A percentile compares a stretch with the other conserved stretches of the same genome.
Evolutionary conservation across 2,888 invertebrate species (phyloP).

Genomic region (Stenurella melanura): DNA sequence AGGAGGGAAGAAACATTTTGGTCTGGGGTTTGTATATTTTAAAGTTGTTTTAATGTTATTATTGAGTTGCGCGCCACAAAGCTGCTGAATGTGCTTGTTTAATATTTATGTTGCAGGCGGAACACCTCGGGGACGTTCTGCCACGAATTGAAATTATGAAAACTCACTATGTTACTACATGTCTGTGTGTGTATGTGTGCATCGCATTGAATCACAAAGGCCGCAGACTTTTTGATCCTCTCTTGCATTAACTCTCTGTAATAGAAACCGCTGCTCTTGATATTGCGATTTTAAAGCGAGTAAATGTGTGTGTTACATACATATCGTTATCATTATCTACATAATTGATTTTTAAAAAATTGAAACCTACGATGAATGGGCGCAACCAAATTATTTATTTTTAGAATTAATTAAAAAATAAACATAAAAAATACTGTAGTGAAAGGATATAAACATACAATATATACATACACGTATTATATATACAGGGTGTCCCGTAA

Average conservation of each 20-base stretch:
- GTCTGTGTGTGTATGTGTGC: conserved; percentile 9
- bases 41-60: conserved; percentile 41
- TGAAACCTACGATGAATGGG: too few relatives aligned
- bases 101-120: conserved; percentile 62
- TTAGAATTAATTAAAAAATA: too few relatives aligned
- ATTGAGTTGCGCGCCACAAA: conserved; percentile 39
- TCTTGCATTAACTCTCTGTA: conserved; percentile 17
- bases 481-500: too few relatives aligned
- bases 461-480: too few relatives aligned
- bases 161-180: conserved; percentile 42
- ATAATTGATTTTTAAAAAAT: not conserved
- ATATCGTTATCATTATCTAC: not conserved
- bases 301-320: not conserved
- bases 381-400: too few relatives aligned
- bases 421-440: too few relatives aligned
- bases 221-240: conserved; percentile 22
- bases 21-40: conserved; percentile 34
- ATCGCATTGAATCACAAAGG: conserved; percentile 15
- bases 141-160: conserved; percentile 59
- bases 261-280: not conserved
- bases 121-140: conserved; percentile 51
- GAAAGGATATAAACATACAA: too few relatives aligned
- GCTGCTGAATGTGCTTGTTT: conserved; percentile 60
- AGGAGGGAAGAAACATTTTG: conserved; percentile 6
- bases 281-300: not conserved